Conservation (phyloP, 2,888 invertebrate genomes). For the Nemotelus nigrinus region DNA sequence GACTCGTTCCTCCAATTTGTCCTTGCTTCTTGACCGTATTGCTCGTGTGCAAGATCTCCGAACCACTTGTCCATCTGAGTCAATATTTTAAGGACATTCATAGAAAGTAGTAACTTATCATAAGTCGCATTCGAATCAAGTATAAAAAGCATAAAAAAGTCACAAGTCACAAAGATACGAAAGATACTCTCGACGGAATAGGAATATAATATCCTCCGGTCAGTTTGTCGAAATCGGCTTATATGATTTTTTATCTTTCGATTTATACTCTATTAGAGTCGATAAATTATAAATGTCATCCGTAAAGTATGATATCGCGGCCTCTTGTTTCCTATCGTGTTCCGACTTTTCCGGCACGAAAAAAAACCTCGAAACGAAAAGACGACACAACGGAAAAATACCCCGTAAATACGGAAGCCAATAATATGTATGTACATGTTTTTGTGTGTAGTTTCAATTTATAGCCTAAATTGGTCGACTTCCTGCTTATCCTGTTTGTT, state of each 20-base stretch:
- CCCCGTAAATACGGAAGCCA: conserved; percentile 5
- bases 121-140: conserved; percentile 46
- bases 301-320: conserved; percentile 45
- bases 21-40: conserved; percentile 13
- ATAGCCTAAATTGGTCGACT: conserved; percentile 47
- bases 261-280: conserved; percentile 53
- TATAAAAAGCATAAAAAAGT: conserved; percentile 20
- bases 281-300: conserved; percentile 52
- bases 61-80: conserved; percentile 44
- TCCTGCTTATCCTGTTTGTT: conserved; percentile 48
- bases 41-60: conserved; percentile 17
- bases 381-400: conserved; percentile 28
- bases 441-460: conserved; percentile 24
- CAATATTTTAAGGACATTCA: conserved; percentile 51
- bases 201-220: conserved; percentile 49
- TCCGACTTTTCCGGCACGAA: not conserved
- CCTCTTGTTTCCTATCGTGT: conserved; percentile 28
- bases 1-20: conserved; percentile 16
- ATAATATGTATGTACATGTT: conserved; percentile 21
- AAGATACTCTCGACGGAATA: conserved; percentile 9
- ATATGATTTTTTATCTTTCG: conserved; percentile 53
- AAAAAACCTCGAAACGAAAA: not conserved
- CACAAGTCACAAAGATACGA: conserved; percentile 43
- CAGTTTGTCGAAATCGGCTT: conserved; percentile 53
- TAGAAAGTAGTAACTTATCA: conserved; percentile 48